phyloP scores from a whole-genome alignment of 2,113 vertebrate genomes.

The Cardinalis cardinalis region DNA sequence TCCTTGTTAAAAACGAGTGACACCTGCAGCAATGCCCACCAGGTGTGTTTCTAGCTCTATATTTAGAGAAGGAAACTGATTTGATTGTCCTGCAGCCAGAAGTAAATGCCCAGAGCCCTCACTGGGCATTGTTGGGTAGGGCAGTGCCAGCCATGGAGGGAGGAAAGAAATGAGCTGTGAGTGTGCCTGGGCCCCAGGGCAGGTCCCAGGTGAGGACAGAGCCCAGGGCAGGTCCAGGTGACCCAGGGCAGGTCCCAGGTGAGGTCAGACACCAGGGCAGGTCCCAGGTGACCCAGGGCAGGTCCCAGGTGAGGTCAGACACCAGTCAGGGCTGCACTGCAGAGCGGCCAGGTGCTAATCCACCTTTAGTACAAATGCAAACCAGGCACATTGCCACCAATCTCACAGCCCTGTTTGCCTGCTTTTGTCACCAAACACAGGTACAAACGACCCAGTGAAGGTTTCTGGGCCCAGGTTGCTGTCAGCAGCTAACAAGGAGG shows the following conservation, averaged over 20 bases:
- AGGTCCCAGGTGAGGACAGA: background rate
- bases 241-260: too few relatives aligned
- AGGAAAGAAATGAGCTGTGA: background rate
- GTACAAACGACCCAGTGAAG: background rate
- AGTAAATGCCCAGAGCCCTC: background rate
- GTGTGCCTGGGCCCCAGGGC: background rate
- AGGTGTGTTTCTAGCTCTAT: background rate
- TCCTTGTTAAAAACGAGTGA: background rate
- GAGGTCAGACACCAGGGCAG: background rate
- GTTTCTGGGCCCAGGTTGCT: background rate
- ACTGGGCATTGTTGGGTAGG: fast-evolving
- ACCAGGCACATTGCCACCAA: too few relatives aligned
- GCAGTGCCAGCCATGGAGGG: background rate
- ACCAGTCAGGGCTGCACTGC: background rate
- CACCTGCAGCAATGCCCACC: background rate
- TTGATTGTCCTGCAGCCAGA: background rate
- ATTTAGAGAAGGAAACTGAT: background rate
- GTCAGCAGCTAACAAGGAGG: background rate
- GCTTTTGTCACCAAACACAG: background rate
- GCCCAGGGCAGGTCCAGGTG: too few relatives aligned
- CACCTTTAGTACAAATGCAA: background rate
- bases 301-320: background rate
- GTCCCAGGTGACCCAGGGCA: too few relatives aligned
- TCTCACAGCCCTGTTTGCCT: background rate
- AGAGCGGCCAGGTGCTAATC: background rate